A percentile compares a stretch with the other conserved stretches of the same genome.
phyloP scores from a whole-genome alignment of 2,113 vertebrate species.

The Mustela nigripes region DNA sequence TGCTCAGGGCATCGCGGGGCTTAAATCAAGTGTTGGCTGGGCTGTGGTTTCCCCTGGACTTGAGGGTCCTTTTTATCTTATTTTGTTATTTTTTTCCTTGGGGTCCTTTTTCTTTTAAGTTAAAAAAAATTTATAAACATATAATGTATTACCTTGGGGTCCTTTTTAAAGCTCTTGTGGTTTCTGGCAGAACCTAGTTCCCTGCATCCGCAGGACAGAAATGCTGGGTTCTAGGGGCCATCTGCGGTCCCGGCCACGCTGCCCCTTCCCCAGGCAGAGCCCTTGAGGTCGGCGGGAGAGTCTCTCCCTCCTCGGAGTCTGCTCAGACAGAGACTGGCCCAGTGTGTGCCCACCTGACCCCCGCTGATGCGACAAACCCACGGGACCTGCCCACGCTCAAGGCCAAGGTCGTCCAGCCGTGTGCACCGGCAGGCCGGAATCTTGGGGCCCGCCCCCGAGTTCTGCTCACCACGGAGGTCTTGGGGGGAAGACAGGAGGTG shows the following conservation, averaged over 20 bases:
- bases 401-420: too few species aligned
- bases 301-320: background rate
- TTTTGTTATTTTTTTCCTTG: background rate
- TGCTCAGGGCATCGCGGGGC: background rate
- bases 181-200: background rate
- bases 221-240: background rate
- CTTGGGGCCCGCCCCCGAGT: background rate
- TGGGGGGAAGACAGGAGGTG: background rate
- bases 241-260: rapidly evolving
- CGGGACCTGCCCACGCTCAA: background rate
- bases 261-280: background rate
- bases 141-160: background rate
- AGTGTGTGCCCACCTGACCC: background rate
- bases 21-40: background rate
- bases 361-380: background rate
- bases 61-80: background rate
- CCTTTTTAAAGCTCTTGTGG: background rate
- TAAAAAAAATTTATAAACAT: too few species aligned
- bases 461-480: background rate
- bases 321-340: background rate
- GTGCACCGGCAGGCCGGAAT: too few species aligned
- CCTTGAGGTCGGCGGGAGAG: rapidly evolving
- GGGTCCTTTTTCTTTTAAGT: background rate
- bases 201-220: background rate
- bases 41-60: background rate